A percentile compares a stretch with the other conserved stretches of the same genome.
phyloP scores from a whole-genome alignment of 2,797 vertebrate species.

The Protosalanx chinensis region DNA sequence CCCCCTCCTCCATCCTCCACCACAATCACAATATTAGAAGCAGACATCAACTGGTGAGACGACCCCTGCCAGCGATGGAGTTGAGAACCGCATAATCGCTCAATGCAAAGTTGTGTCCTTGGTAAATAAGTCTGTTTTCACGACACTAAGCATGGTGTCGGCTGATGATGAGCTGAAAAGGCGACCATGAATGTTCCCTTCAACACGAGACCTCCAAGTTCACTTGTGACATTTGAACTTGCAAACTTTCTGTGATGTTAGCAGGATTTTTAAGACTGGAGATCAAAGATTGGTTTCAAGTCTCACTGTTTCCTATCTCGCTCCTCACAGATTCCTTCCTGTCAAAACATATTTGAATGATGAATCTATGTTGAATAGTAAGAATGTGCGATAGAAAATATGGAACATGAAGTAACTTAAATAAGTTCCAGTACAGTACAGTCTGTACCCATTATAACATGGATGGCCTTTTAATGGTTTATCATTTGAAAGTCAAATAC shows the following conservation, averaged over 20 bases:
- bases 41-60: constrained; percentile 75
- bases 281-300: constrained; percentile 21
- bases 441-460: not conserved
- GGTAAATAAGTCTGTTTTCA: constrained; percentile 53
- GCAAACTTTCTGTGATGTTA: constrained; percentile 17
- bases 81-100: constrained; percentile 58
- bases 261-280: constrained; percentile 18
- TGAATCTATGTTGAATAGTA: not conserved
- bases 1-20: constrained; percentile 51
- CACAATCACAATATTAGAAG: constrained; percentile 88
- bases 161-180: constrained; percentile 33
- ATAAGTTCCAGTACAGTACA: not conserved
- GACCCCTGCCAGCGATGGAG: constrained; percentile 59
- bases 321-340: constrained; percentile 16
- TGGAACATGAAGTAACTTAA: not conserved
- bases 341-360: constrained; percentile 30
- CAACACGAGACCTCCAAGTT: constrained; percentile 27
- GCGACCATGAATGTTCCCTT: constrained; percentile 26
- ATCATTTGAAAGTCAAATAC: constrained; percentile 13
- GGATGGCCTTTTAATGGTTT: not conserved
- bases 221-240: constrained; percentile 46
- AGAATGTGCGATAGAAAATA: not conserved
- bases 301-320: constrained; percentile 7
- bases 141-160: constrained; percentile 50
- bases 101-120: constrained; percentile 56